Base-by-base conservation (phyloP, 2,888 invertebrate species). In the Digitonthophagus gazella region DNA sequence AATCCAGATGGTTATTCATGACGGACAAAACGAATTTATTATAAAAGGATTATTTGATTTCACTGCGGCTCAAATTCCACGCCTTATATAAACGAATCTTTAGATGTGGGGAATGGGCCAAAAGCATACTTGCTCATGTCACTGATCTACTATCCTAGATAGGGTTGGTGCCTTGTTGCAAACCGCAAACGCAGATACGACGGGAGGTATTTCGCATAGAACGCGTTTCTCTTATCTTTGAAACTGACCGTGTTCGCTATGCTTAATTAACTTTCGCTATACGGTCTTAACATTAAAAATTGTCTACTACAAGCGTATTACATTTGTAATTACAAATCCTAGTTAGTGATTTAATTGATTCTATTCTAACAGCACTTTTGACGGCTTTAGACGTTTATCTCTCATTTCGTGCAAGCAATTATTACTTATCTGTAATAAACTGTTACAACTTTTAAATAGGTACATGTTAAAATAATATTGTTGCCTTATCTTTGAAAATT, bases 301-400 rank as follows among this genome's bases (percentile, higher is more conserved):
- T 16, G 6, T 14, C 16, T n/a, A n/a, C n/a, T n/a, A n/a, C n/a
- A n/a, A n/a, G n/a, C 28, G 28, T 44, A 44, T 58, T 58, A 58
- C n/a, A 58, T 20, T 58, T 18, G 18, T 19, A 15, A 20, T 19
- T 16, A 65, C 44, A 65, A 65, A 65, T 65, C 16, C 16, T 19
- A 19, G 20, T 15, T 16, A 18, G 16, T 15, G 20, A 15, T 18
- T 58, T 11, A 58, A 58, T 20, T 19, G 58, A 58, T 18, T 6
- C 54, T 16, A 55, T 8, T 22, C n/a, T 6, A n/a, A 28, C n/a
- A 20, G 66, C 8, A 1, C 15, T 15, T 15, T 58, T 58, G 18
- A 14, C 28, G 15, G 14, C 8, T 15, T 8, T 54, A 22, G 28
- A 8, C 28, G 58, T 61, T 58, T 11, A 15, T 58, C 14, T 18